phyloP scores from a whole-genome alignment of 2,888 invertebrate genomes.

The Teinopalpus imperialis region DNA sequence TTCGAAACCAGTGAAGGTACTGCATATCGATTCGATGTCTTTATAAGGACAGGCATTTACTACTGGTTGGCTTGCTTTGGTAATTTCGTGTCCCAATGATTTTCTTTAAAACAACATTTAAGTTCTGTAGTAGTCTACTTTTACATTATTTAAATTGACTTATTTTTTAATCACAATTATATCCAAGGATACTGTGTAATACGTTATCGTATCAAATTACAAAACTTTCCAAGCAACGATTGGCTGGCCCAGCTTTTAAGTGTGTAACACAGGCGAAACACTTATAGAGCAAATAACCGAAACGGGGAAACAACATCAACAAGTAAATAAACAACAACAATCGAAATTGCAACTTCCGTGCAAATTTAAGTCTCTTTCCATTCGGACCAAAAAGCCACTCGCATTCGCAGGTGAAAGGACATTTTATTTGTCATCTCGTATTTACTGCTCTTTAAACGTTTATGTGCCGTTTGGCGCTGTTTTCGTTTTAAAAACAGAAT shows the following conservation, averaged over 20 bases:
- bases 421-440: slow-evolving; percentile 63
- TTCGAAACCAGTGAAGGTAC: slow-evolving; percentile 31
- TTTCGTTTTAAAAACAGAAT: slow-evolving; percentile 47
- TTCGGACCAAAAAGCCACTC: slow-evolving; percentile 39
- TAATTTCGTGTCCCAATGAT: slow-evolving; percentile 8
- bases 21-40: background rate
- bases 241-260: slow-evolving; percentile 4
- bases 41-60: slow-evolving; percentile 15
- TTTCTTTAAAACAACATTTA: background rate
- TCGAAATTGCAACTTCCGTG: slow-evolving; percentile 21
- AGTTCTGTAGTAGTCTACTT: background rate
- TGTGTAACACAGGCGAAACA: background rate
- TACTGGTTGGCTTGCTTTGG: slow-evolving; percentile 10
- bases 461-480: slow-evolving; percentile 63
- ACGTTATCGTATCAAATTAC: background rate
- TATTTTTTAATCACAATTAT: slow-evolving; percentile 2
- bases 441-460: slow-evolving; percentile 67
- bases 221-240: background rate
- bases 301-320: background rate
- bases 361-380: slow-evolving; percentile 31
- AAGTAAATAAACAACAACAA: slow-evolving; percentile 18
- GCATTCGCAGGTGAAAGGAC: slow-evolving; percentile 57
- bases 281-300: slow-evolving; percentile 8
- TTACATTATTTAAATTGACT: slow-evolving; percentile 8
- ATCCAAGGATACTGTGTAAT: background rate